Evolutionary conservation across 2,113 vertebrate species (phyloP).

Genomic region (Melierax canorus): DNA sequence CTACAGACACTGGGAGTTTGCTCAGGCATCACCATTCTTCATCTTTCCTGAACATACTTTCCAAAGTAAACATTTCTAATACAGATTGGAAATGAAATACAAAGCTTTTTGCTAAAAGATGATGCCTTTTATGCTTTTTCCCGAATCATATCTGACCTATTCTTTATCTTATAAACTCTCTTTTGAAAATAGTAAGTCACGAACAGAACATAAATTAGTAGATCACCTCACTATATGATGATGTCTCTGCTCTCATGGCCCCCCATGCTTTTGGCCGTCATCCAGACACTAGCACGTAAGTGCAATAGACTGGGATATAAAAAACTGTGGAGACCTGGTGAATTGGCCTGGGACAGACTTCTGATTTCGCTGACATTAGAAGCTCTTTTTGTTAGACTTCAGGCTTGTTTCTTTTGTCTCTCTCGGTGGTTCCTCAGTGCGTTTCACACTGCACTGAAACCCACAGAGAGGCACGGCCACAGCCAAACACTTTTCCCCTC

Average conservation of each 20-base stretch:
- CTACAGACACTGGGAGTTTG: neutral
- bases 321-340: neutral
- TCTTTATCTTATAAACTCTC: neutral
- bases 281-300: rapidly evolving
- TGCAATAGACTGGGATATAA: neutral
- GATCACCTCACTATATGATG: neutral
- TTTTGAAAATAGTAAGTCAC: neutral
- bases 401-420: neutral
- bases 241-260: rapidly evolving
- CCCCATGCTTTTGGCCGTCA: rapidly evolving
- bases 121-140: neutral
- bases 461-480: rapidly evolving
- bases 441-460: neutral
- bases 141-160: neutral
- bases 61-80: neutral
- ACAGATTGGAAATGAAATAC: neutral
- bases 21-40: neutral
- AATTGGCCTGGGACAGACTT: neutral
- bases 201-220: neutral
- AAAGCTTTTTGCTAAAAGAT: neutral
- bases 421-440: neutral
- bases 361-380: neutral
- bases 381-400: neutral
- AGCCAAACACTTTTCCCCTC: neutral
- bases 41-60: neutral